phyloP scores from a whole-genome alignment of 2,888 invertebrate species.

The Macrophya alboannulata region DNA sequence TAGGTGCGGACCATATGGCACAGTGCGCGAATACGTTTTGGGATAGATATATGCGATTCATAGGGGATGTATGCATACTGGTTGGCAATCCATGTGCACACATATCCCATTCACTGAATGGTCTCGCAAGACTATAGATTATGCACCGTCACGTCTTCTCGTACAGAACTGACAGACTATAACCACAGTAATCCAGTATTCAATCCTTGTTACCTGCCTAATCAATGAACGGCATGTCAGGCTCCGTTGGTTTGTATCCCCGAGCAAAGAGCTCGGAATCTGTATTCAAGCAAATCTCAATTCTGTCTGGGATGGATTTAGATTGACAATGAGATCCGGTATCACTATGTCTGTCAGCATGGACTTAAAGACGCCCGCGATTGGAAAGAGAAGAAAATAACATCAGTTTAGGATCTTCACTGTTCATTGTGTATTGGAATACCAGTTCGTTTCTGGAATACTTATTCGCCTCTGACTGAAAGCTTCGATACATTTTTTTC shows the following conservation, averaged over 20 bases:
- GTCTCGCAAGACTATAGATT: slow-evolving; percentile 42
- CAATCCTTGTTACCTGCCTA: slow-evolving; percentile 51
- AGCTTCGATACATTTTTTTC: background rate
- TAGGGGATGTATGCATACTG: slow-evolving; percentile 5
- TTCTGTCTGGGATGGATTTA: background rate
- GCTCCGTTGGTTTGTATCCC: background rate
- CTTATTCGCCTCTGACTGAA: background rate
- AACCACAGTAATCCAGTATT: slow-evolving; percentile 56
- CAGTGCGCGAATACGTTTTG: background rate
- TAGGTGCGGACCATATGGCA: background rate
- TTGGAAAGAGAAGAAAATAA: background rate
- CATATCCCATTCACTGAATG: slow-evolving; percentile 25
- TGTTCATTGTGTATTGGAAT: background rate
- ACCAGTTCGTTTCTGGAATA: background rate
- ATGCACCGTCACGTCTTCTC: slow-evolving; percentile 60
- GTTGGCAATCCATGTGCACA: slow-evolving; percentile 31
- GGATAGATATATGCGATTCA: background rate
- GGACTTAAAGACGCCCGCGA: background rate
- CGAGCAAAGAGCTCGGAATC: slow-evolving; percentile 21
- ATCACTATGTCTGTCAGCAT: background rate
- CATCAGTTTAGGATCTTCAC: background rate
- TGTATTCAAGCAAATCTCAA: slow-evolving; percentile 37
- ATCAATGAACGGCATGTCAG: slow-evolving; percentile 48
- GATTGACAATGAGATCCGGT: slow-evolving; percentile 6
- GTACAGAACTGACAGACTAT: slow-evolving; percentile 53